Conservation (phyloP, 2,797 vertebrate species). For the Champsocephalus gunnari region DNA sequence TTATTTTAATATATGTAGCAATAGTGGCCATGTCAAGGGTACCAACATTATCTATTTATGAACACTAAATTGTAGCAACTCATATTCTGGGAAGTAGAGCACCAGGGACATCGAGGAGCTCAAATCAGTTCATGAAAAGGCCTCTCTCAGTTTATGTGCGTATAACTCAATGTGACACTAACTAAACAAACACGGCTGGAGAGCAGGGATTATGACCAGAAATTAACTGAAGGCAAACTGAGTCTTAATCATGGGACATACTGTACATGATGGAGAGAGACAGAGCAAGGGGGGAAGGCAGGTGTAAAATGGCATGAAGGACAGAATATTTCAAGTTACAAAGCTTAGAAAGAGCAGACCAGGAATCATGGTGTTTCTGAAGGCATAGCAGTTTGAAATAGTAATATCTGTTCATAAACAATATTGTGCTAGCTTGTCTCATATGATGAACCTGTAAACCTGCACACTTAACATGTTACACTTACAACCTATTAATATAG, state of each 20-base stretch:
- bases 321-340: conserved; percentile 9
- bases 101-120: conserved; percentile 40
- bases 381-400: conserved; percentile 1
- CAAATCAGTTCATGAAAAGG: conserved; percentile 51
- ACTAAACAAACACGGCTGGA: conserved; percentile 67
- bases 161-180: conserved; percentile 75
- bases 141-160: conserved; percentile 50
- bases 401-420: neutral
- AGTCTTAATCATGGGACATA: conserved; percentile 59
- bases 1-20: neutral
- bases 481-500: conserved; percentile 10
- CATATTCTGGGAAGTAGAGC: neutral
- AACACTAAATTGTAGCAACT: neutral
- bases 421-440: conserved; percentile 2
- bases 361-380: neutral
- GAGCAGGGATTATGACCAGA: conserved; percentile 66
- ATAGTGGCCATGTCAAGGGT: neutral
- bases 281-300: conserved; percentile 5
- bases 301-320: conserved; percentile 32
- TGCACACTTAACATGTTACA: neutral
- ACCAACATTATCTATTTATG: neutral
- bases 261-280: conserved; percentile 37
- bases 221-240: conserved; percentile 59
- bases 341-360: neutral
- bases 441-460: neutral